Evolutionary conservation across 2,888 invertebrate species (phyloP).

Genomic region (Trichogramma dendrolimi): DNA sequence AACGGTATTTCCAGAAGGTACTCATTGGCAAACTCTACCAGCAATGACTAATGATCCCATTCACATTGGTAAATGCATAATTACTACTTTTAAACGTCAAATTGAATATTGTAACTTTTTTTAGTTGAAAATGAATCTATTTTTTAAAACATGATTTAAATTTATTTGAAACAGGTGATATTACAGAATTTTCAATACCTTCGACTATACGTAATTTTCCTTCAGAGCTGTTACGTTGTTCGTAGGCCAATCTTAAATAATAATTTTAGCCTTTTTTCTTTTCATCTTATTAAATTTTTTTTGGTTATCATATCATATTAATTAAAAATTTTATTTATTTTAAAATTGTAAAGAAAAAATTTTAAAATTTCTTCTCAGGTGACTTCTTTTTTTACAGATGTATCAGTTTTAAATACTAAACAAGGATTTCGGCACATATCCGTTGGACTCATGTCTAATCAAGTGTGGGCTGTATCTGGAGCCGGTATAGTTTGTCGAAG

Average conservation of each 20-base stretch:
- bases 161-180: slow-evolving; percentile 22
- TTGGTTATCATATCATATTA: neutral
- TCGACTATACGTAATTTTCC: slow-evolving; percentile 22
- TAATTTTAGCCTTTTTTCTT: slow-evolving; percentile 11
- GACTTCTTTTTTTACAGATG: slow-evolving; percentile 35
- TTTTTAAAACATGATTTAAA: neutral
- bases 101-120: too few relatives aligned
- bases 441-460: slow-evolving; percentile 58
- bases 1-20: slow-evolving; percentile 72
- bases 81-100: neutral
- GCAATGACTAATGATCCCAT: slow-evolving; percentile 60
- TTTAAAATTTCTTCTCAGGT: neutral
- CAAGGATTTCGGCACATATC: slow-evolving; percentile 69
- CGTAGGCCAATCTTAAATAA: slow-evolving; percentile 20
- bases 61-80: slow-evolving; percentile 51
- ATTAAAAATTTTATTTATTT: slow-evolving; percentile 7
- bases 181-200: slow-evolving; percentile 21
- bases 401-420: slow-evolving; percentile 45
- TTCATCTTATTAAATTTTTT: slow-evolving; percentile 6
- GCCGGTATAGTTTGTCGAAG: slow-evolving; percentile 69
- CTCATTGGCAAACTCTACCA: slow-evolving; percentile 73
- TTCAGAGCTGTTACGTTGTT: slow-evolving; percentile 25
- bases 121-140: neutral
- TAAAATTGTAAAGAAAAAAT: neutral
- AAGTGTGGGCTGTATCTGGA: slow-evolving; percentile 74